Evolutionary conservation across 2,113 vertebrate genomes (phyloP), one percentile per base, ranked within the genome.

Genomic region (Aptenodytes forsteri): DNA sequence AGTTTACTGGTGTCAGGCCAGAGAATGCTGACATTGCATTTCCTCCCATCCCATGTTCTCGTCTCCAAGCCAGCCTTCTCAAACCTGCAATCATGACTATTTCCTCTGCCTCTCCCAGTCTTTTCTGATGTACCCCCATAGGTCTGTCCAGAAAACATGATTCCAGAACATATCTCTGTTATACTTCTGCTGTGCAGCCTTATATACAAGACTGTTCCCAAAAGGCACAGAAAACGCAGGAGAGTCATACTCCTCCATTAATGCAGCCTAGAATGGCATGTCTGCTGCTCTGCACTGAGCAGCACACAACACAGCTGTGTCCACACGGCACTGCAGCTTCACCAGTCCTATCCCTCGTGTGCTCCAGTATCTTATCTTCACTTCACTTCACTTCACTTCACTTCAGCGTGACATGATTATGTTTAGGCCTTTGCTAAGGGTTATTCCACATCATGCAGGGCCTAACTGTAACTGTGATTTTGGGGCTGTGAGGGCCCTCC

Each of bases 181-280:
- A 25, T 1, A 3, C 15, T 11, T 22, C 65, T 61, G 12, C 52
- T 76, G 16, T 67, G 52, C n/a, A 88, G 11, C 29, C 20, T 71
- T 50, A 23, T 7, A 5, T 9, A 54, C 23, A 66, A 61, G 21
- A 16, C 34, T 56, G 19, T 5, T 73, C 50, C 26, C 36, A 54
- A 65, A 59, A 64, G 26, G 34, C 47, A 80, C 29, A 50, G 44
- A 73, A 93, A 49, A 58, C 13, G 27, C 34, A 42, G 38, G 15
- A 72, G 13, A 83, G 7, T 11, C 29, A 34, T 44, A 4, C 16
- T 84, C 23, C 11, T 61, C 15, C 47, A 19, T 27, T 54, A 67
- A 49, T 0, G 1, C 67, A 72, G 16, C 26, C 64, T 46, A 13
- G 26, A 66, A 72, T 29, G n/a, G 11, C 0, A 0, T 3, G 15